Evolutionary conservation across 1,140 invertebrate species (phyloP).

Genomic region (Diorhabda elongata): DNA sequence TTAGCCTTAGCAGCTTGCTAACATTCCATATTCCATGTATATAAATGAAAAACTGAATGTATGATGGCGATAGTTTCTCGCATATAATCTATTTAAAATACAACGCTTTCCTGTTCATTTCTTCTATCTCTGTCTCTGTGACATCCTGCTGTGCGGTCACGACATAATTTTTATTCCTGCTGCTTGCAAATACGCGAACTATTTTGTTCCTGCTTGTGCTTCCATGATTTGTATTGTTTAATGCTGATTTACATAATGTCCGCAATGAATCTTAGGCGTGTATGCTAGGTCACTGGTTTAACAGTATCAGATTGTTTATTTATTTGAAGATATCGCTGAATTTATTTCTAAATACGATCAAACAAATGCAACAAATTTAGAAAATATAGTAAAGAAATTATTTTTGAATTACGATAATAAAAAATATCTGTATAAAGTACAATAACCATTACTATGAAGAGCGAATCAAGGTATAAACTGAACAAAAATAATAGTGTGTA

Average conservation of each 20-base stretch:
- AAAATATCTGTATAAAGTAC: no score
- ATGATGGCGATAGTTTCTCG: slow-evolving; percentile 15
- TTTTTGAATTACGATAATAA: no score
- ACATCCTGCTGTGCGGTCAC: slow-evolving; percentile 30
- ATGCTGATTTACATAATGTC: slow-evolving; percentile 29
- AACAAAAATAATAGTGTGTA: no score
- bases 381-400: no score
- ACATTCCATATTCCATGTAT: neutral
- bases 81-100: slow-evolving; percentile 28
- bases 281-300: slow-evolving; percentile 3
- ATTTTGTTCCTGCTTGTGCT: slow-evolving; percentile 28
- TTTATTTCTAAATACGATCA: no score
- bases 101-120: slow-evolving; percentile 31
- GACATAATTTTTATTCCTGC: slow-evolving; percentile 34
- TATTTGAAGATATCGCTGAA: neutral
- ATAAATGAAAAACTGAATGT: slow-evolving; percentile 3
- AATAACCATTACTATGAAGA: no score
- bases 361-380: no score
- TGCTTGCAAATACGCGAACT: slow-evolving; percentile 31
- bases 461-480: no score
- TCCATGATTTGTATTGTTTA: slow-evolving; percentile 31
- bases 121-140: slow-evolving; percentile 19
- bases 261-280: slow-evolving; percentile 23
- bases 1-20: no score
- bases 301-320: neutral